Percentiles rank a stretch among this genome's conserved stretches.
phyloP scores from a whole-genome alignment of 2,888 invertebrate genomes.

The Allygus modestus region DNA sequence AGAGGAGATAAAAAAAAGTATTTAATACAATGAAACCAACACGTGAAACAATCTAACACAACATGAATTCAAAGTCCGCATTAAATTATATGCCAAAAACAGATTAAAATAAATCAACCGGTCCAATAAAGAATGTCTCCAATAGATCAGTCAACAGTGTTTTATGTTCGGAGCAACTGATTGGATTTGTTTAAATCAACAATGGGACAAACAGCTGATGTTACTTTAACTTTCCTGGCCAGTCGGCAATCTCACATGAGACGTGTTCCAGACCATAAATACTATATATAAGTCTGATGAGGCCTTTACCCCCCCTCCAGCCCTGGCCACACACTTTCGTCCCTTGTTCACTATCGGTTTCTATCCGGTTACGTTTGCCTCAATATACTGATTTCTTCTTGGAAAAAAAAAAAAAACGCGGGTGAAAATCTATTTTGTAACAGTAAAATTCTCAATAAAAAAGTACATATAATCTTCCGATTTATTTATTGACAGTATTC shows the following conservation, averaged over 20 bases:
- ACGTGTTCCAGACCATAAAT: slow-evolving; percentile 28
- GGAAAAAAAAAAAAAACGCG: neutral
- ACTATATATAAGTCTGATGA: slow-evolving; percentile 11
- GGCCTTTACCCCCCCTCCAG: neutral
- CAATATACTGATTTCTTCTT: neutral
- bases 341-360: neutral
- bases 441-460: too few relatives aligned
- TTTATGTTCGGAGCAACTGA: slow-evolving; percentile 28
- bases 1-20: too few relatives aligned
- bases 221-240: slow-evolving; percentile 14
- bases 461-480: too few relatives aligned
- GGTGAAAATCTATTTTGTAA: neutral
- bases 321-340: neutral
- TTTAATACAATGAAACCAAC: too few relatives aligned
- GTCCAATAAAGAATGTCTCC: slow-evolving; percentile 11
- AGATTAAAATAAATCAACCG: slow-evolving; percentile 13
- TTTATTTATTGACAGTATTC: too few relatives aligned
- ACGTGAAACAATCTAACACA: too few relatives aligned
- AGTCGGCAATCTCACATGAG: slow-evolving; percentile 31
- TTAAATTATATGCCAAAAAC: slow-evolving; percentile 1
- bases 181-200: slow-evolving; percentile 41
- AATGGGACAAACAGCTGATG: slow-evolving; percentile 40
- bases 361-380: neutral
- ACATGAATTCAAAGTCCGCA: too few relatives aligned
- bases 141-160: slow-evolving; percentile 25